These are phyloP conservation scores for Mesochorus sp. DNA, from an alignment of 2,888 invertebrate genomes.

Conservation along the genomic window DNA sequence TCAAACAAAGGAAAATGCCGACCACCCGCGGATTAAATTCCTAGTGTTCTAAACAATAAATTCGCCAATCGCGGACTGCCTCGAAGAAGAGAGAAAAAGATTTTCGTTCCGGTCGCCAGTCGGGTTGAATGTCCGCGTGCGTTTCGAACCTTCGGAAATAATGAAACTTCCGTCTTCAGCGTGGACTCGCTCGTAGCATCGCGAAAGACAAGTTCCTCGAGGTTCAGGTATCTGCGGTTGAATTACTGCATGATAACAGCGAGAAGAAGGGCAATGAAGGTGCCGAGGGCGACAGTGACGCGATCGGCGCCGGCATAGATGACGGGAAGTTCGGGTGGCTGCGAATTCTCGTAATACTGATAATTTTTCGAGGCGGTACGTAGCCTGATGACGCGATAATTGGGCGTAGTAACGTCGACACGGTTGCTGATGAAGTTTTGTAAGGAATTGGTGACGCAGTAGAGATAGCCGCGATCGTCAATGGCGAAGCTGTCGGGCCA, in stretches of 20 bases:
- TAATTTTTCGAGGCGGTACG: constrained; percentile 86
- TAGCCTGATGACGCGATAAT: constrained; percentile 86
- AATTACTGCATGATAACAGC: constrained; percentile 45
- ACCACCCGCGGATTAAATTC: too few relatives aligned
- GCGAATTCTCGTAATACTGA: constrained; percentile 82
- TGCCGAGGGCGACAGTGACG: constrained; percentile 62
- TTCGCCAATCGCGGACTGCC: too few relatives aligned
- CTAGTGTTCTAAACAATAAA: too few relatives aligned
- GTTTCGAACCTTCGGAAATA: too few relatives aligned
- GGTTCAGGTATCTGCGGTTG: not conserved
- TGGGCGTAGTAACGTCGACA: constrained; percentile 85
- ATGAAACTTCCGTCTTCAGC: not conserved
- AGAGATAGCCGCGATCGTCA: constrained; percentile 86
- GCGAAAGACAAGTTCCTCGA: not conserved
- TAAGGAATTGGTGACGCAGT: constrained; percentile 87
- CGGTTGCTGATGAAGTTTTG: constrained; percentile 86
- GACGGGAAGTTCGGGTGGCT: constrained; percentile 70
- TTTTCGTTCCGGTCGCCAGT: too few relatives aligned
- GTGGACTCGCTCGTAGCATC: not conserved
- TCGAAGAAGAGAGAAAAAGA: too few relatives aligned
- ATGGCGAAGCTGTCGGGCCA: constrained; percentile 89
- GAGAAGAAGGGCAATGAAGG: constrained; percentile 63
- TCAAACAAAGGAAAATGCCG: too few relatives aligned
- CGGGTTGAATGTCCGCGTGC: too few relatives aligned
- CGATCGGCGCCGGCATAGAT: constrained; percentile 69